Evolutionary conservation across 1,140 invertebrate species (phyloP), one percentile per base, ranked within the genome.

Genomic region (Cotesia typhae): DNA sequence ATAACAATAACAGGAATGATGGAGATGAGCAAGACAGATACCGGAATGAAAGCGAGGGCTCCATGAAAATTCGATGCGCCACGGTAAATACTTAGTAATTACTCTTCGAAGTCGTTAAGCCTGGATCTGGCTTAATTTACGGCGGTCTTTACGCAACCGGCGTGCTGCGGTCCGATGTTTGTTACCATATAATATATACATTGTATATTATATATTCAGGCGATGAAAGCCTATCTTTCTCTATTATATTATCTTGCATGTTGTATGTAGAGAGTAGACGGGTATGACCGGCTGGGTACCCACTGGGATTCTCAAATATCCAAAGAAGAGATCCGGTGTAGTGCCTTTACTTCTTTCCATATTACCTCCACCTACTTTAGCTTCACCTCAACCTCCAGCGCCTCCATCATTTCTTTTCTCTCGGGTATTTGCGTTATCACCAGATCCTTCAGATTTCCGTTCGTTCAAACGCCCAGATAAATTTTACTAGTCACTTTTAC

Each of bases 121-220:
- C 55, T 68, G 70, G 68, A 70, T 74, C 69, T 71, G 64, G 73
- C 70, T 74, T 74, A 74, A 74, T 74, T 74, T 74, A 74, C 73
- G 64, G 53, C 52, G 65, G 28, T 65, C 53, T 74, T 70, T 71
- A 74, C 73, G 68, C 73, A 74, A 74, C 28, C 38, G 41, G 68
- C 38, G 68, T 28, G 63, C 65, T 57, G 55, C 38, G 41, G 68
- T 41, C 59, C 47, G 63, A 70, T 57, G 63, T 67, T 66, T 71
- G 70, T 71, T 47, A 59, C 68, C 28, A 52, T 9, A 10, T 47
- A 47, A 52, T 36, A 65, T 47, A 37, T 14, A n/a, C 20, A 51
- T 35, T 38, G 36, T 36, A 7, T 28, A 53, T 53, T 71, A 71
- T 71, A 71, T 71, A 71, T 71, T 71, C 61, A 65, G 47, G 53